Base-by-base conservation (phyloP, 1,140 invertebrate genomes). In the Dendrolimus punctatus region DNA sequence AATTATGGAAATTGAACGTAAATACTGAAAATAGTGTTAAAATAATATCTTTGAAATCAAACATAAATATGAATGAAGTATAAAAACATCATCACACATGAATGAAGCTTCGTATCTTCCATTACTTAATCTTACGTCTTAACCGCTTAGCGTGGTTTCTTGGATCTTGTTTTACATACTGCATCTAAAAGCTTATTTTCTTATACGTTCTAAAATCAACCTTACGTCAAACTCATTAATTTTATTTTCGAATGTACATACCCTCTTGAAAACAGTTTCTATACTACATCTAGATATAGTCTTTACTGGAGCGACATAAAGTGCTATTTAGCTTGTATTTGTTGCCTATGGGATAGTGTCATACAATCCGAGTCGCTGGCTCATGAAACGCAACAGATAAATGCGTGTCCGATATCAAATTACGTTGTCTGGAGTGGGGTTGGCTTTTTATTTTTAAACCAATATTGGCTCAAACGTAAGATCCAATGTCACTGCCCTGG, bases 311-410 rank as follows among this genome's bases (percentile, higher is more conserved):
- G 37, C 2, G 37, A 5, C 4, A 48, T 61, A 67, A 53, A 61
- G 57, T 68, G 46, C 8, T 46, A 57, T 66, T 72, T 74, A 41
- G 9, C 8, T 10, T 57, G 52, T 6, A 40, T 5, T 41, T 9
- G 46, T 40, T 6, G 10, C 39, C 51, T 40, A 69, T 69, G 66
- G 66, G 66, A 72, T 66, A 73, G 66, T 75, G 75, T 75, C 76
- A 84, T 76, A 70, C 65, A 66, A 81, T 77, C 67, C 78, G 67
- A 58, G 39, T 59, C 71, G 62, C 54, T 76, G 68, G 73, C 61
- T 73, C 64, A 72, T 76, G 69, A 74, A 78, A 76, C 66, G 75
- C 66, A 73, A 77, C 75, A 79, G 78, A 81, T 76, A 75, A 77
- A 77, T 79, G 75, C 75, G 64, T 76, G 71, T 62, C 64, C 64